Conservation (phyloP, 1,140 invertebrate genomes). For the Tetramorium parvispinum region DNA sequence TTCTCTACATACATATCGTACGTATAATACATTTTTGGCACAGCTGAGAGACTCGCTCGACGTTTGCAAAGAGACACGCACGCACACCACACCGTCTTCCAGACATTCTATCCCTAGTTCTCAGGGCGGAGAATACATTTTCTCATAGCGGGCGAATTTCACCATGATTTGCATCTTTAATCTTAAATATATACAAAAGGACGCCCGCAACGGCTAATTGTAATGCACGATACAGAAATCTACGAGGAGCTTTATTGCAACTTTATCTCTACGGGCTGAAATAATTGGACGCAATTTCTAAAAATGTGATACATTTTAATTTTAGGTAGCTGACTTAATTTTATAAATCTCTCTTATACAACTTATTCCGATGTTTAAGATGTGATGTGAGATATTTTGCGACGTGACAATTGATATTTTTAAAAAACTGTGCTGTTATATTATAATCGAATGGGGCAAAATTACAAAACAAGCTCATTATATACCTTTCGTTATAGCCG, state of each 20-base stretch:
- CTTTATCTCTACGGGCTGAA: background rate
- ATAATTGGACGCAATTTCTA: background rate
- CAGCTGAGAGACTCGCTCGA: slow-evolving; percentile 33
- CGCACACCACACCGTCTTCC: slow-evolving; percentile 47
- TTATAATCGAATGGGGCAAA: background rate
- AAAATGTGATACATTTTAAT: background rate
- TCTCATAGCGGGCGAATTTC: slow-evolving; percentile 54
- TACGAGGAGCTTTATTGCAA: background rate
- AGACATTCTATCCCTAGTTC: slow-evolving; percentile 44
- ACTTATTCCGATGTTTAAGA: background rate
- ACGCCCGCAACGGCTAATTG: slow-evolving; percentile 4
- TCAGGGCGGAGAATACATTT: slow-evolving; percentile 12
- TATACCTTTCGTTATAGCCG: background rate
- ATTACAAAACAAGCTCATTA: slow-evolving; percentile 42
- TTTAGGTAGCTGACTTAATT: background rate
- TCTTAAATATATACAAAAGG: background rate
- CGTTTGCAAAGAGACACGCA: slow-evolving; percentile 64
- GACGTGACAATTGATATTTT: background rate
- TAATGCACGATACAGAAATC: background rate
- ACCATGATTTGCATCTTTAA: slow-evolving; percentile 58
- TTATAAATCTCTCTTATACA: background rate
- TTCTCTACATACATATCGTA: slow-evolving; percentile 61
- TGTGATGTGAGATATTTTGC: background rate
- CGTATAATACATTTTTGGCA: slow-evolving; percentile 71
- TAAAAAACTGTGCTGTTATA: background rate